A percentile compares a stretch with the other conserved stretches of the same genome.
Evolutionary conservation across 2,113 vertebrate genomes (phyloP).

Genomic region (Sceloporus undulatus): DNA sequence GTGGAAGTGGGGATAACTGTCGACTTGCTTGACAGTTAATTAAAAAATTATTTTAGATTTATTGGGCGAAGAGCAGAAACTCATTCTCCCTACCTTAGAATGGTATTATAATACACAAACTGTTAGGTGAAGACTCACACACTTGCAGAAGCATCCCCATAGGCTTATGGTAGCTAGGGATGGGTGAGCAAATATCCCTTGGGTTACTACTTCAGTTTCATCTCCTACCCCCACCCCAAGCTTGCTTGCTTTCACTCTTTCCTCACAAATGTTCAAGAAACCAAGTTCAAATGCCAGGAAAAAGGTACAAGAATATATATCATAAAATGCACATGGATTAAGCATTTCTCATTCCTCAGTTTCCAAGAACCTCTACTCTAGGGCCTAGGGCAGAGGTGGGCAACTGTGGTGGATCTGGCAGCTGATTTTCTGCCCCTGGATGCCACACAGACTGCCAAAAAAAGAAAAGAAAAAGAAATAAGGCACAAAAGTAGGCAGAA

Average conservation of each 20-base stretch:
- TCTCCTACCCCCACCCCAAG: not conserved
- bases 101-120: not conserved
- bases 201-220: not conserved
- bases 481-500: too few species aligned
- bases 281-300: not conserved
- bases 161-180: not conserved
- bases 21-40: slow-evolving; percentile 39
- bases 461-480: too few species aligned
- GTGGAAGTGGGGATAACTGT: slow-evolving; percentile 2
- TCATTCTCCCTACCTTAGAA: slow-evolving; percentile 11
- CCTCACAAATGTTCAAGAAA: not conserved
- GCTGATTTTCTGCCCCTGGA: too few species aligned
- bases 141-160: too few species aligned
- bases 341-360: too few species aligned
- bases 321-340: not conserved
- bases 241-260: not conserved
- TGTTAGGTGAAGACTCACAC: not conserved
- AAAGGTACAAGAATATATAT: not conserved
- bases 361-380: not conserved
- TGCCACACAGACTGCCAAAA: too few species aligned
- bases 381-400: too few species aligned
- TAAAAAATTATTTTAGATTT: slow-evolving; percentile 30
- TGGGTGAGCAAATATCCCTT: not conserved
- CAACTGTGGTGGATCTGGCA: too few species aligned
- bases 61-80: slow-evolving; percentile 28